phyloP scores from a whole-genome alignment of 2,797 vertebrate genomes.

The Gymnopithys bicolor region DNA sequence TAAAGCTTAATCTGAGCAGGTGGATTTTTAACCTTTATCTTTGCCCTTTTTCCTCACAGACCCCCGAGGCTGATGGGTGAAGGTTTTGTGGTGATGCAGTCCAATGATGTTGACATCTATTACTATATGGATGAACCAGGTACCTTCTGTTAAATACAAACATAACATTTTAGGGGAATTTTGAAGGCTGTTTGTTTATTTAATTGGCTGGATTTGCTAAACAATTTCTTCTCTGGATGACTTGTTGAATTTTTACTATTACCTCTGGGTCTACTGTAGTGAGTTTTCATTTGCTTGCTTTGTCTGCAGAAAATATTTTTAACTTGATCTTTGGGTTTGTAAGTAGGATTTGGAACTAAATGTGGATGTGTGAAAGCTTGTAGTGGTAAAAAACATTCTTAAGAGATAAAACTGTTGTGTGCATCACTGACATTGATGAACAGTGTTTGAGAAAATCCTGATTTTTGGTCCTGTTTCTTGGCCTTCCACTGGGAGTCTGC shows the following conservation, averaged over 20 bases:
- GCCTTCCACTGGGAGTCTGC: not conserved
- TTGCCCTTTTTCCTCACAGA: slow-evolving; percentile 69
- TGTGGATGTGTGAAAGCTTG: not conserved
- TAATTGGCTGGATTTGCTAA: not conserved
- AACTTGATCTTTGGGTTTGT: not conserved
- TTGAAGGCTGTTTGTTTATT: not conserved
- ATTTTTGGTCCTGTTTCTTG: not conserved
- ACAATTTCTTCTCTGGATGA: not conserved
- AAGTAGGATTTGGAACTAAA: not conserved
- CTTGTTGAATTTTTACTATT: not conserved
- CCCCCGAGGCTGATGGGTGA: slow-evolving; percentile 98
- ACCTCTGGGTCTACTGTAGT: not conserved
- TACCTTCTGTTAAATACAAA: slow-evolving; percentile 53
- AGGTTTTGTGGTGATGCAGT: slow-evolving; percentile 99
- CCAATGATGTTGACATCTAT: slow-evolving; percentile 98
- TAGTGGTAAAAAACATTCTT: not conserved
- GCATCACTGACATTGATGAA: not conserved
- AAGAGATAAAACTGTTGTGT: not conserved
- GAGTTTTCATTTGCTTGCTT: not conserved
- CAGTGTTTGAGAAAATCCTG: not conserved
- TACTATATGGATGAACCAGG: slow-evolving; percentile 99
- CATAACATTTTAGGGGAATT: not conserved
- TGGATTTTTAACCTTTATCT: not conserved
- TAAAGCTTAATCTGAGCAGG: not conserved
- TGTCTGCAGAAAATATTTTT: not conserved